phyloP scores from a whole-genome alignment of 2,797 vertebrate species.

The Macropus fuliginosus region DNA sequence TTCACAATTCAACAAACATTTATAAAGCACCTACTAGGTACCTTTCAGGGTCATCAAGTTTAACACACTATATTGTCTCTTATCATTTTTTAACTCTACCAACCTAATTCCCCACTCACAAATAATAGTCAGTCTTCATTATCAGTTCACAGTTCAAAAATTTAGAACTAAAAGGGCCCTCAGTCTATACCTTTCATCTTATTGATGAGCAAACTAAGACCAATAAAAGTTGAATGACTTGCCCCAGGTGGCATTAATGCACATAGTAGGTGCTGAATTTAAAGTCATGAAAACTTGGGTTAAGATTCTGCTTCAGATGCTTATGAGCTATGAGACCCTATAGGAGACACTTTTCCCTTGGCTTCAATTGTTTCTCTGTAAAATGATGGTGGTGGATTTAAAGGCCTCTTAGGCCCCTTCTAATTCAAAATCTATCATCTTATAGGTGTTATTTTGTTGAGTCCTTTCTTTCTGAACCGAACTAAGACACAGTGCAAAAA shows the following conservation, averaged over 20 bases:
- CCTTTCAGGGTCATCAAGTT: background rate
- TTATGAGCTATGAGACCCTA: background rate
- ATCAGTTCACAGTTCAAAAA: background rate
- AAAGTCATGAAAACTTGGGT: background rate
- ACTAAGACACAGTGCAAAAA: background rate
- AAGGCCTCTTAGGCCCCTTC: background rate
- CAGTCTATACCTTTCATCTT: background rate
- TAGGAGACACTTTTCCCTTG: background rate
- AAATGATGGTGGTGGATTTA: background rate
- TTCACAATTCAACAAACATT: slow-evolving; percentile 14
- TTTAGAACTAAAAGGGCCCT: background rate
- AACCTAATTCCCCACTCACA: slow-evolving; percentile 36
- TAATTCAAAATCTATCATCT: background rate
- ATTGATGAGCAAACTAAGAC: background rate
- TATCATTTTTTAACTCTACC: slow-evolving; percentile 45
- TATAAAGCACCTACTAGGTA: slow-evolving; percentile 27
- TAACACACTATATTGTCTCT: background rate
- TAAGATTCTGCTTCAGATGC: background rate
- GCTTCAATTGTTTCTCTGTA: background rate
- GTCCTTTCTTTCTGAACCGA: background rate
- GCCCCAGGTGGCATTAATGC: background rate
- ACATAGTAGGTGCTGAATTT: background rate
- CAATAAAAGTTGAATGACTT: background rate
- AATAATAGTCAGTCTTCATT: slow-evolving; percentile 37
- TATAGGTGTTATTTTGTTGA: background rate